phyloP scores from a whole-genome alignment of 2,797 vertebrate genomes.

The Naso thynnoides region DNA sequence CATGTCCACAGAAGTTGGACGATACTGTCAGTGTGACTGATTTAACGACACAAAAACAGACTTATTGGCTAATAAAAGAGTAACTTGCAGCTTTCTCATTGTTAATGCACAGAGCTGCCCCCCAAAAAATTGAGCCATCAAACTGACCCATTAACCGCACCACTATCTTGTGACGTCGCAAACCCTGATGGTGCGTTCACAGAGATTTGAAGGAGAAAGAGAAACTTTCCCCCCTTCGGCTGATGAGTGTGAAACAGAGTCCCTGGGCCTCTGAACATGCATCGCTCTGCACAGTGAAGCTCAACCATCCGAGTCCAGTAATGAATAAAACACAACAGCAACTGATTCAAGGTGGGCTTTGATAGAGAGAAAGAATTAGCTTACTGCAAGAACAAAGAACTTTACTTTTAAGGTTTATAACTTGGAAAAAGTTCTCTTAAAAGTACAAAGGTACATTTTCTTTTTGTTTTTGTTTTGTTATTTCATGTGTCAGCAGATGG shows the following conservation, averaged over 20 bases:
- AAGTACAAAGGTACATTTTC: conserved; percentile 16
- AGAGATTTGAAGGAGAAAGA: background rate
- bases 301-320: background rate
- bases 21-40: too few relatives aligned
- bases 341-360: too few relatives aligned
- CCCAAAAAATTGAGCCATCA: too few relatives aligned
- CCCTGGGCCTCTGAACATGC: background rate
- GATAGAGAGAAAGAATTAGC: background rate
- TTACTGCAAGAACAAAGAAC: background rate
- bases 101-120: too few relatives aligned
- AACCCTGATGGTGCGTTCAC: background rate
- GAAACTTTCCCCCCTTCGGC: background rate
- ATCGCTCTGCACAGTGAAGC: background rate
- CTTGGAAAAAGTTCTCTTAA: conserved; percentile 13
- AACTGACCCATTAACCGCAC: too few relatives aligned
- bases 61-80: too few relatives aligned
- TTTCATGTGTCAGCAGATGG: conserved; percentile 51
- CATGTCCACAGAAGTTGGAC: too few relatives aligned
- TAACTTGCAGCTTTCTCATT: too few relatives aligned
- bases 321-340: too few relatives aligned
- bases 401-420: conserved; percentile 18
- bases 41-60: too few relatives aligned
- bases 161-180: background rate
- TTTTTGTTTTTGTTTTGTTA: conserved; percentile 33
- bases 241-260: background rate